Evolutionary conservation across 2,888 invertebrate species (phyloP), one percentile per base, ranked within the genome.

Genomic region (Aspidiotus destructor): DNA sequence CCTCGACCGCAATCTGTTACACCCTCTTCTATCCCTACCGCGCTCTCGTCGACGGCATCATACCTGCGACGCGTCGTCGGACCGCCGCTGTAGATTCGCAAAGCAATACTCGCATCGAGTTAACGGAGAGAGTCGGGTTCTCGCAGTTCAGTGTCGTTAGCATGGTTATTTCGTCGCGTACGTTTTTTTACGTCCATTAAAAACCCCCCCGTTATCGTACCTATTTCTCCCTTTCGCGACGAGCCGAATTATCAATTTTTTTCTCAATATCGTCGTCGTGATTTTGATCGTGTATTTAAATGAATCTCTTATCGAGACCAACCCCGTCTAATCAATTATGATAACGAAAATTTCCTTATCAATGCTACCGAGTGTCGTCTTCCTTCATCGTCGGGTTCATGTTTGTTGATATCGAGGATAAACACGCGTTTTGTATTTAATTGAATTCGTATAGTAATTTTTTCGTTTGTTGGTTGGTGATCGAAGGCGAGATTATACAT

Each of bases 121-220:
- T 60, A 58, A 44, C 60, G 57, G 60, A 58, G 52, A 63, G 63
- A 63, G 52, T 17, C 67, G 60, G 48, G 48, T 28, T 60, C 28
- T 52, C 67, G 67, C 55, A 67, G 67, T 67, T 67, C 52, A 67
- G 67, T 67, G 58, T 67, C 67, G 67, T 67, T 58, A 40, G 16
- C 63, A 54, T 54, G 48, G 63, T 41, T 53, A 52, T 28, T 44
- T 64, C 55, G 53, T 28, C 67, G 67, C 48, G 48, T 48, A 28
- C 41, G 52, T 48, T 48, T 44, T 10, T 44, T 48, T 11, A 13
- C 48, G 48, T 48, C 48, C 11, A 11, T n/a, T 11, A 11, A 48
- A 13, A 48, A 48, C 48, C 9, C 48, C 48, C 48, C 48, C 48
- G 11, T 48, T 48, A 6, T 48, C 48, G 48, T 48, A 48, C 48